These are phyloP conservation scores for Mycogona germanica DNA, from an alignment of 2,888 invertebrate species.

Conservation along the genomic window DNA sequence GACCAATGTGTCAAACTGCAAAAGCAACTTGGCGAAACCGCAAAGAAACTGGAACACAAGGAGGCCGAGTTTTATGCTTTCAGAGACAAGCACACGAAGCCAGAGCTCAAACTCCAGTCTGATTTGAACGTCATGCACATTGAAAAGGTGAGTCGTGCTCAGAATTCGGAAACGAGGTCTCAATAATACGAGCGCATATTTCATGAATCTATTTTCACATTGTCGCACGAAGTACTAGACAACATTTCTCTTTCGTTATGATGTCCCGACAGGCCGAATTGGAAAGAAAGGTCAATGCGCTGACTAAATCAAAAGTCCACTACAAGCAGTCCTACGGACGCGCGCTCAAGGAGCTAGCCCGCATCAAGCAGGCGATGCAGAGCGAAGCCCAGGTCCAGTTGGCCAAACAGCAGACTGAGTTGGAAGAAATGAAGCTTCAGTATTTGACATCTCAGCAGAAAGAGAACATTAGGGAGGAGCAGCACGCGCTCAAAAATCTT, in stretches of 20 bases:
- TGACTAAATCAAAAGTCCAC: constrained; percentile 34
- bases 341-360: constrained; percentile 35
- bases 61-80: constrained; percentile 32
- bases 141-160: constrained; percentile 34
- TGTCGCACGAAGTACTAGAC: too few species aligned
- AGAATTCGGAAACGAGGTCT: not conserved
- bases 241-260: not conserved
- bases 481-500: constrained; percentile 32
- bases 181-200: too few species aligned
- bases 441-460: constrained; percentile 1
- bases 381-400: constrained; percentile 30
- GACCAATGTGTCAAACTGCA: constrained; percentile 15
- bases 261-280: constrained; percentile 30
- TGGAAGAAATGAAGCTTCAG: constrained; percentile 27
- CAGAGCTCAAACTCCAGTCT: constrained; percentile 33
- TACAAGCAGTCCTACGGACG: constrained; percentile 38
- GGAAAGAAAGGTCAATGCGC: constrained; percentile 34
- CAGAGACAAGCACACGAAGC: constrained; percentile 30
- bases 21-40: constrained; percentile 30
- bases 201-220: too few species aligned
- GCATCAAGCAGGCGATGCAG: constrained; percentile 34
- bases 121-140: constrained; percentile 34
- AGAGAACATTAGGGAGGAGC: constrained; percentile 24
- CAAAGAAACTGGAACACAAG: constrained; percentile 27
- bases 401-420: constrained; percentile 28